Percentiles rank a stretch among this genome's conserved stretches.
Conservation (phyloP, 2,113 vertebrate species). For the Rhinoderma darwinii region DNA sequence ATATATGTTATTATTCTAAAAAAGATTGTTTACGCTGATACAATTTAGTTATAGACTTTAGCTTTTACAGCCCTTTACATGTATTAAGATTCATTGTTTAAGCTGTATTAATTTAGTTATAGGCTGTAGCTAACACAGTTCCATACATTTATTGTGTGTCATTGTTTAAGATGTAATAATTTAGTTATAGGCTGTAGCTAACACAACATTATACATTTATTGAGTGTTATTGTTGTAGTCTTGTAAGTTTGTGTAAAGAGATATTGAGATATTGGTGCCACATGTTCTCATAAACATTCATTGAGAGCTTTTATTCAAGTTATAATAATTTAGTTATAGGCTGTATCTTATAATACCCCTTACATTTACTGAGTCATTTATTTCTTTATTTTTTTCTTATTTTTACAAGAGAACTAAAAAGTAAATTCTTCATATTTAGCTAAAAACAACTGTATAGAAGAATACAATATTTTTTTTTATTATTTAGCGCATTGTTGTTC, state of each 20-base stretch:
- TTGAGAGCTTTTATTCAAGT: no score
- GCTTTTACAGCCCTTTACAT: no score
- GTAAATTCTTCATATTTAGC: slow-evolving; percentile 2
- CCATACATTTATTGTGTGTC: not conserved
- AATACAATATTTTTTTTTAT: slow-evolving; percentile 20
- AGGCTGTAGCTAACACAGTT: not conserved
- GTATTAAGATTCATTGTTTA: no score
- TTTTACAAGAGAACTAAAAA: slow-evolving; percentile 4
- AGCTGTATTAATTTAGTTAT: not conserved
- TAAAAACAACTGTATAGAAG: slow-evolving; percentile 11
- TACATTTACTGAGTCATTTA: not conserved
- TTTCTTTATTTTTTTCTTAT: not conserved
- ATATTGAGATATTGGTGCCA: no score
- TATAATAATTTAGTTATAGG: not conserved
- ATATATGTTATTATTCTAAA: not conserved
- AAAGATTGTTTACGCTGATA: no score
- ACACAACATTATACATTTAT: not conserved
- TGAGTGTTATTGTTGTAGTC: not conserved
- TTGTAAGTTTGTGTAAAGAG: no score
- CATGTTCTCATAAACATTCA: no score
- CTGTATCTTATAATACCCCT: not conserved
- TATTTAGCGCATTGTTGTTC: slow-evolving; percentile 31
- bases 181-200: not conserved
- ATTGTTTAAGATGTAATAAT: not conserved
- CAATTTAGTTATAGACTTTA: no score